Base-by-base conservation (phyloP, 30 jellyfish, hydroid and myxozoan species). In the Pseudorhiza aurosa region DNA sequence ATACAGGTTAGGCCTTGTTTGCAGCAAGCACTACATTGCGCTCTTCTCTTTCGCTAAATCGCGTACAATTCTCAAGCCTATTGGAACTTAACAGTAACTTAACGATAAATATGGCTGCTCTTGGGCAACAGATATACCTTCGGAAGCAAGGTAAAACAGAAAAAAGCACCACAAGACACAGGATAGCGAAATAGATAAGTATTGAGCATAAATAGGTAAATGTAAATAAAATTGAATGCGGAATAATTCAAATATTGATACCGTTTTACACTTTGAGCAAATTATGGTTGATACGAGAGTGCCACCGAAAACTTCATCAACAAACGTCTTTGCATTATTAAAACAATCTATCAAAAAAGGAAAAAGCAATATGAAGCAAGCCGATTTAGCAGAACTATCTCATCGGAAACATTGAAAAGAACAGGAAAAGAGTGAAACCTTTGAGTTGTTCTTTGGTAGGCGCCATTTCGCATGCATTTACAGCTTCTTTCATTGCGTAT, bases 221-320 rank as follows among this genome's bases (percentile, higher is more conserved):
- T n/a, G n/a, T n/a, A n/a, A n/a, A n/a, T n/a, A n/a, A n/a, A n/a
- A n/a, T n/a, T n/a, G n/a, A n/a, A n/a, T n/a, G n/a, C n/a, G n/a
- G n/a, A n/a, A n/a, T n/a, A n/a, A n/a, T n/a, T n/a, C n/a, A 9
- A 47, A 15, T 2, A 47, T 47, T 46, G 76, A 36, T 75, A 87
- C 96, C 69, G 86, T 65, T 42, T 87, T 87, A 32, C 96, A 87
- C 44, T 68, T 60, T 1, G 82, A 44, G 69, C 96, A 87, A n/a
- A 68, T 42, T 0, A 87, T 70, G 24, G 92, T 76, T 11, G 96
- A 87, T 9, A 77, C 96, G 25, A 87, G 72, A 2, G 69, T 58
- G 18, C 96, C 96, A 51, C 96, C 93, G 55, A 87, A 87, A 31
- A 87, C 59, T 24, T 87, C 96, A 68, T 87, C 96, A 2, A 87